Evolutionary conservation across 1,140 invertebrate species (phyloP).

Genomic region (Drosophila bipectinata): DNA sequence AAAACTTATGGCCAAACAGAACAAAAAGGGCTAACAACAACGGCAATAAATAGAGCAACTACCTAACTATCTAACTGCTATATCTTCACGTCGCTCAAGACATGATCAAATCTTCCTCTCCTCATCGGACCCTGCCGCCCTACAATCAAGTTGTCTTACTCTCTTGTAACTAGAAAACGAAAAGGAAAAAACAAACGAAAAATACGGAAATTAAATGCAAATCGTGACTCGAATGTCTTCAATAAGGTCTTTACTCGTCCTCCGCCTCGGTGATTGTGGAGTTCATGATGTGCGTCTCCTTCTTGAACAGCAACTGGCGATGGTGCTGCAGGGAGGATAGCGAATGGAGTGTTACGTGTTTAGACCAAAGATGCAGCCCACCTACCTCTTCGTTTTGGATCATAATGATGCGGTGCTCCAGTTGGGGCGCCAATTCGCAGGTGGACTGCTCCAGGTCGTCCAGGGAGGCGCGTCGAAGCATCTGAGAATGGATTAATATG

Average conservation of each 20-base stretch:
- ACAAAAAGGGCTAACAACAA: constrained; percentile 44
- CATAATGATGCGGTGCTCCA: constrained; percentile 91
- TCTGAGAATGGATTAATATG: constrained; percentile 40
- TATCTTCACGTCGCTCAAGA: constrained; percentile 21
- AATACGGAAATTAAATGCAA: constrained; percentile 63
- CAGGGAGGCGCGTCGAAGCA: constrained; percentile 88
- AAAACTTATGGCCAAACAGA: constrained; percentile 43
- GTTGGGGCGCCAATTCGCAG: constrained; percentile 89
- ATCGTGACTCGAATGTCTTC: constrained; percentile 22
- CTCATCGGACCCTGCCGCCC: constrained; percentile 33
- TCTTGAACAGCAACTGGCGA: constrained; percentile 74
- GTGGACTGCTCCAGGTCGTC: constrained; percentile 91
- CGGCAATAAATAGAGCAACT: constrained; percentile 57
- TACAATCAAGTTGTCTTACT: constrained; percentile 51
- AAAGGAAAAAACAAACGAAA: constrained; percentile 29
- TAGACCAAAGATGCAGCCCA: no score
- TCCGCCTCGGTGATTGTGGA: constrained; percentile 80
- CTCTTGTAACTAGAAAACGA: constrained; percentile 60
- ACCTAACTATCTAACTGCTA: constrained; percentile 54
- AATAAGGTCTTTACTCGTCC: constrained; percentile 74
- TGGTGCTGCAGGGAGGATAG: constrained; percentile 54
- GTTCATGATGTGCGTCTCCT: constrained; percentile 76
- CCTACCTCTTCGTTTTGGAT: constrained; percentile 88
- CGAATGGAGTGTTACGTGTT: background rate
- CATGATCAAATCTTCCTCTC: constrained; percentile 59